Base-by-base conservation (phyloP, 2,113 vertebrate species). In the Beaufortia kweichowensis region DNA sequence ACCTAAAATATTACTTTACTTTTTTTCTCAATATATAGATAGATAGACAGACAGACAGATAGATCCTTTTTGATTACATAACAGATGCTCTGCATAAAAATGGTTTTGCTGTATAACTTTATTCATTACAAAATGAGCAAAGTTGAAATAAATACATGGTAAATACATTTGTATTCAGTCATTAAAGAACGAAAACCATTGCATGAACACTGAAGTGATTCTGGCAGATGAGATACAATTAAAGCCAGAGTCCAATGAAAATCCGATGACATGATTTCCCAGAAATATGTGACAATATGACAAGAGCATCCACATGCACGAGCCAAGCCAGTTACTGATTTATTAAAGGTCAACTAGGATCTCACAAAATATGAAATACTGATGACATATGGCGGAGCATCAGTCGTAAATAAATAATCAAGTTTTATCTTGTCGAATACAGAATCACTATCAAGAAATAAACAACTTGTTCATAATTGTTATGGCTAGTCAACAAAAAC, bases 121-220 rank as follows among this genome's bases (percentile, higher is more conserved):
- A 82, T 77, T 83, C 78, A 83, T 76, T 57, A 62, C 3, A 50
- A 50, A 76, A 82, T 73, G 77, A 76, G 81, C 73, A 79, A 76
- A 78, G 66, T 81, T 64, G 1, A 81, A 81, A 84, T 81, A 84
- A 84, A 84, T 84, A 84, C 67, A 76, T 21, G 48, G 77, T 60
- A 81, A 84, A 84, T 77, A 81, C 82, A 84, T 64, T 41, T 77
- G 79, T 84, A 81, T 81, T 79, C 79, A 64, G 82, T 79, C 82
- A 72, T 73, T 29, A 64, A 19, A 66, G 41, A 74, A 50, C 68
- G 39, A 24, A 28, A 79, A 61, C 53, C 26, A 62, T 62, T 61
- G 65, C 63, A 68, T 79, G 24, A 78, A 70, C 64, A 46, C 15
- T 67, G 23, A 64, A 57, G 60, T 59, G 46, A 78, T 70, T 75